Conservation (phyloP, 1,140 invertebrate species). For the Drosophila eugracilis region DNA sequence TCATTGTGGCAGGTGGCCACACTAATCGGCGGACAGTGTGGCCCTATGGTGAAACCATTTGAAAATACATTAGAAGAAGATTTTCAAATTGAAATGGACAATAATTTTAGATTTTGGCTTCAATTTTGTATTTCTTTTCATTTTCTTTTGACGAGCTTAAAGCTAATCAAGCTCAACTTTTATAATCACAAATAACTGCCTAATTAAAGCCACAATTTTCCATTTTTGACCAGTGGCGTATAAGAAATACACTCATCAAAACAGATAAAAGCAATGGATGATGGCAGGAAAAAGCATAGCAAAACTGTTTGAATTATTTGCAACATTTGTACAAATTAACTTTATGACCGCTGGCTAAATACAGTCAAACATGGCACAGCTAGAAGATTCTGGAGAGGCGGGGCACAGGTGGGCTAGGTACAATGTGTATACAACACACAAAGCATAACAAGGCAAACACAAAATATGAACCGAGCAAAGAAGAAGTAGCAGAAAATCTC, state of each 20-base stretch:
- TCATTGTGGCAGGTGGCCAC: conserved; percentile 11
- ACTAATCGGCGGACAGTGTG: conserved; percentile 33
- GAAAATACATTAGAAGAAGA: too few species aligned
- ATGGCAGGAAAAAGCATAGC: conserved; percentile 7
- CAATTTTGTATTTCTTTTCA: too few species aligned
- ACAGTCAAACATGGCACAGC: conserved; percentile 73
- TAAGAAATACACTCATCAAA: conserved; percentile 42
- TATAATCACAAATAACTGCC: too few species aligned
- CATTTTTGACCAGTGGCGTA: conserved; percentile 10
- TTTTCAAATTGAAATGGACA: background rate
- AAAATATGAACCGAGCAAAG: conserved; percentile 50
- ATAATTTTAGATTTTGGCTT: too few species aligned
- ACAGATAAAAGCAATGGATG: conserved; percentile 23
- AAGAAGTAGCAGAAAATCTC: conserved; percentile 32
- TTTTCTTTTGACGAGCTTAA: too few species aligned
- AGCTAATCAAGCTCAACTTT: too few species aligned
- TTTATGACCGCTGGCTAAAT: conserved; percentile 82
- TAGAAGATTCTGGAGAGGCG: conserved; percentile 10
- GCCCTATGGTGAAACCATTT: too few species aligned
- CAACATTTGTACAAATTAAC: conserved; percentile 83
- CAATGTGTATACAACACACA: conserved; percentile 82
- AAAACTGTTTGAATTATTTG: conserved; percentile 77
- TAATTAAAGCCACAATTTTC: conserved; percentile 3
- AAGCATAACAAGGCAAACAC: conserved; percentile 81
- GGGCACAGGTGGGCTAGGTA: conserved; percentile 36